phyloP scores from a whole-genome alignment of 2,888 invertebrate genomes.

The Carpatolechia fugitivella region DNA sequence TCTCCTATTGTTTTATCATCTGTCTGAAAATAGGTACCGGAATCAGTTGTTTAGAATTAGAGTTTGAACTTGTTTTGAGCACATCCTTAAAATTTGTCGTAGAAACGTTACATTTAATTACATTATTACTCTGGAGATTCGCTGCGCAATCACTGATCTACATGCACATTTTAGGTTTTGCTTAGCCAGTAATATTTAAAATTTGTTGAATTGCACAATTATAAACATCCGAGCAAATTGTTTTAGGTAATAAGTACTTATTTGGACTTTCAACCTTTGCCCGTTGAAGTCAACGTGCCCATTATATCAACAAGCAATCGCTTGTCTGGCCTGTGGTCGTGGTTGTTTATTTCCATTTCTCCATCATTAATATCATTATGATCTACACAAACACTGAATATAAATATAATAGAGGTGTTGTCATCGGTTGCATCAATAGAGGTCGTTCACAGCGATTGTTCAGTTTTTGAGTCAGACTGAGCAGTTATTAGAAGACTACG shows the following conservation, averaged over 20 bases:
- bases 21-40: no score
- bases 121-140: no score
- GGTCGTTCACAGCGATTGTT: slow-evolving; percentile 36
- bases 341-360: slow-evolving; percentile 2
- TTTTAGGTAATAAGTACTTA: background rate
- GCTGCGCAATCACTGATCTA: no score
- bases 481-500: background rate
- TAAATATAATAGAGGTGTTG: slow-evolving; percentile 8
- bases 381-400: slow-evolving; percentile 3
- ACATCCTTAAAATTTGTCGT: no score
- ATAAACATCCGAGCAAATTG: background rate
- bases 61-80: no score
- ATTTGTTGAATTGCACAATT: background rate
- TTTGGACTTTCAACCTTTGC: background rate
- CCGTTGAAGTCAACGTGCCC: background rate
- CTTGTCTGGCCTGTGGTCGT: background rate
- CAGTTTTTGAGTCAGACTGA: slow-evolving; percentile 12
- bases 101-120: no score
- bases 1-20: no score
- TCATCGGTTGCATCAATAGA: slow-evolving; percentile 32
- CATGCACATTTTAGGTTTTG: no score
- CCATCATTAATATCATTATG: slow-evolving; percentile 6
- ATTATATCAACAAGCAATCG: background rate
- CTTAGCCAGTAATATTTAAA: no score
- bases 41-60: no score